Evolutionary conservation across 2,888 invertebrate genomes (phyloP).

Genomic region (Rhaphigaster nebulosa): DNA sequence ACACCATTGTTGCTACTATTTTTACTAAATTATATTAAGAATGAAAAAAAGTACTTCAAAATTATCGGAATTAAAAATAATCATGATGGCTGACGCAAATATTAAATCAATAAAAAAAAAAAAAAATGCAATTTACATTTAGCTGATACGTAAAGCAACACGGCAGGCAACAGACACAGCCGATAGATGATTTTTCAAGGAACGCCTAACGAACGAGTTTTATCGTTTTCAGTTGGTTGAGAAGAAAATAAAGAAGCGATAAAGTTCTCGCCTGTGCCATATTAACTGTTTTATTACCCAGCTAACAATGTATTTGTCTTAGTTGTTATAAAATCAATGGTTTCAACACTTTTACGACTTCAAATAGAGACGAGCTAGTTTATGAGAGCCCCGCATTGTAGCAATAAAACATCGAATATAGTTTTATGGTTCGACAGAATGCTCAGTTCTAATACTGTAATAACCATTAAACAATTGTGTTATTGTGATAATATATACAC

Average conservation of each 20-base stretch:
- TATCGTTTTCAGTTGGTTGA: background rate
- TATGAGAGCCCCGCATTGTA: background rate
- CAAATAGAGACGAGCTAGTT: background rate
- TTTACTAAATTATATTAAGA: too few species aligned
- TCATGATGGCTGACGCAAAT: too few species aligned
- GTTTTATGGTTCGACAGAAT: background rate
- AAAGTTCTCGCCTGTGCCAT: background rate
- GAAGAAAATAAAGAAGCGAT: background rate
- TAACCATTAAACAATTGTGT: too few species aligned
- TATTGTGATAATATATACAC: too few species aligned
- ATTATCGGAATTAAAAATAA: too few species aligned
- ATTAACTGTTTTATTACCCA: background rate
- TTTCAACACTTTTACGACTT: background rate
- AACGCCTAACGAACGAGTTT: background rate
- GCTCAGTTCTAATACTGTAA: too few species aligned
- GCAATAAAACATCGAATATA: background rate
- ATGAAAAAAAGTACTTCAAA: too few species aligned
- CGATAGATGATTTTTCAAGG: background rate
- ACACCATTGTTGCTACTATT: too few species aligned
- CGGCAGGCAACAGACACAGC: too few species aligned
- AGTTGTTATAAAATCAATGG: background rate
- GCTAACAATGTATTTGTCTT: background rate
- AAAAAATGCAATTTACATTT: too few species aligned
- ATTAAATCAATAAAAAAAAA: too few species aligned
- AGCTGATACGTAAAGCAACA: too few species aligned